Base-by-base conservation (phyloP, 1,140 invertebrate species). In the Neodiprion fabricii region DNA sequence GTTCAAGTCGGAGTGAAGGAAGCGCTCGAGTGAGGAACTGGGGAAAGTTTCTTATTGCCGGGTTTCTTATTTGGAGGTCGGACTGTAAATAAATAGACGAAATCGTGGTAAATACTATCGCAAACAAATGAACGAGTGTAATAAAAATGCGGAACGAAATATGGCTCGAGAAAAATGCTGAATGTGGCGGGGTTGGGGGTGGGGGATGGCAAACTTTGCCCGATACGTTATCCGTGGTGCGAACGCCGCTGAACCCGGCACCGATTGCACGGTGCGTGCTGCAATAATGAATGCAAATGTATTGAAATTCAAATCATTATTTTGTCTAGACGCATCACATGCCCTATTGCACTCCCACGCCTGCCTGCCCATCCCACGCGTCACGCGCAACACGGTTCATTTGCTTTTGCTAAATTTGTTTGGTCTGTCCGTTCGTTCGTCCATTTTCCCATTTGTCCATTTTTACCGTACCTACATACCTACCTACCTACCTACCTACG, bases 271-370 rank as follows among this genome's bases (percentile, higher is more conserved):
- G 11, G 28, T 40, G 53, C n/a, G 53, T 61, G 8, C 53, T 61
- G 53, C n/a, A 61, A 70, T 80, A 85, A 84, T 83, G 77, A 85
- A 85, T 87, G 84, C 83, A 86, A 87, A 87, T 85, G 82, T 84
- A 86, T 84, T 80, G 83, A 86, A 87, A 86, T 86, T 79, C 82
- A 82, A 84, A 86, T 86, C 80, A 86, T 87, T 86, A 86, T 86
- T 87, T 86, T 84, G 86, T 87, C 86, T 86, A 87, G 85, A 87
- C 86, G 79, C 84, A 83, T 86, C 81, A 79, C 80, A 80, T 82
- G 83, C 79, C 80, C 81, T 82, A 85, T 85, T 83, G 83, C 82
- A 80, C 77, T 81, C 76, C 74, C 72, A 72, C 71, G 73, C 48
- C 76, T 71, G 74, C 68, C 17, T 69, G 74, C 53, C 21, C 61